Evolutionary conservation across 2,797 vertebrate genomes (phyloP), one percentile per base, ranked within the genome.

Genomic region (Denticeps clupeoides): DNA sequence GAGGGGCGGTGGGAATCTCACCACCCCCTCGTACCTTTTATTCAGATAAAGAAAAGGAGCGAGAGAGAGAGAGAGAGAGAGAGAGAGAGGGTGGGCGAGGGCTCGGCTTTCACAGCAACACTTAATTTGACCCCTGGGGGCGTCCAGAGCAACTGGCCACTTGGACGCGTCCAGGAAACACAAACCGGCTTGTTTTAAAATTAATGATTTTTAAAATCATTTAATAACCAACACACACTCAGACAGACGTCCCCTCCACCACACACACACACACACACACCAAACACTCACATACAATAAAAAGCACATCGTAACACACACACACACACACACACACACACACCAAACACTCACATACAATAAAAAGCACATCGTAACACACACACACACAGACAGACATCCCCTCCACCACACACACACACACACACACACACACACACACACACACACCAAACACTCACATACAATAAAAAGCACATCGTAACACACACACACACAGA

Each of bases 131-230:
- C 60, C 55, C 21, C 38, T 27, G 16, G 33, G 53, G 59, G 47
- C 37, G 52, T 55, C 51, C 55, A 60, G 57, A 60, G 61, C 64
- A 58, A 55, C 46, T 35, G 60, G 35, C 35, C 35, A 38, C 35
- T 38, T 38, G 8, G 52, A 60, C 58, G 51, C 59, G 45, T 51
- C 52, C 35, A 5, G 40, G 45, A 48, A 26, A 45, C 57, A 54
- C 63, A 57, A 55, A 47, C 60, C 44, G 42, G 37, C 42, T 56
- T 53, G 27, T 13, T 28, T 9, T 23, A 49, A 55, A 45, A 55
- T 55, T 44, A 15, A 55, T 45, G 47, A n/a, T 45, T 55, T 7
- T 25, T 25, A 45, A 32, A 31, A 55, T 15, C n/a, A 19, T 15
- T 23, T 13, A 10, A 13, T 37, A 28, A 42, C n/a, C n/a, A n/a